Evolutionary conservation across 2,113 vertebrate genomes (phyloP), one percentile per base, ranked within the genome.

Genomic region (Bubo bubo): DNA sequence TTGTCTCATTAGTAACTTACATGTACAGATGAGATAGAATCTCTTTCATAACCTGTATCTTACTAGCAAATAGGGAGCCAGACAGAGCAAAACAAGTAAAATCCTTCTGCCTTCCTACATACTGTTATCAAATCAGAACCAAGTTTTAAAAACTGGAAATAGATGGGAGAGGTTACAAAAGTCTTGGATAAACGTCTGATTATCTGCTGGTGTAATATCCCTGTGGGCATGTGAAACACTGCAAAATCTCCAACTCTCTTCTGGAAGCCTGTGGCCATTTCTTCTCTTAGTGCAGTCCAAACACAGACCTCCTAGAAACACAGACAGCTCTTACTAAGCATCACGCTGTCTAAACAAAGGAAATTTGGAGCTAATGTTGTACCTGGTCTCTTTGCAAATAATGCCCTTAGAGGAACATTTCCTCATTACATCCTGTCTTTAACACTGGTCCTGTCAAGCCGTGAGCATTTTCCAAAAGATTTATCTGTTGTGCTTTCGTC

Each of bases 381-480:
- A 93, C 93, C 93, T 88, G 88, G 55, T 58, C 71, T 90, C 90
- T 68, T 52, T 28, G 62, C 81, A 96, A 88, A 74, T 79, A 72
- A 96, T 10, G 52, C 60, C 73, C 62, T 96, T n/a, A 45, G 39
- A 90, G 91, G 66, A 94, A 90, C 72, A 74, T 91, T 95, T 95
- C 95, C 95, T 95, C 72, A 16, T 79, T 3, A 92, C 83, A 95
- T 95, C 82, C 92, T 90, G 87, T 47, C 93, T 76, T 26, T 26
- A 96, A 82, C 88, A 90, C 74, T 0, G 1, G 62, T 71, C 49
- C 62, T 62, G 86, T 73, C 88, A 63, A 43, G 84, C 70, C 76
- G 70, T 4, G 26, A 89, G 88, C 34, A 27, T 41, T 93, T 86
- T 86, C 50, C 90, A 19, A 11, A 23, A 64, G 87, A 89, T 86